A percentile compares a stretch with the other conserved stretches of the same genome.
phyloP scores from a whole-genome alignment of 1,140 invertebrate genomes.

The Trichonephila clavata region DNA sequence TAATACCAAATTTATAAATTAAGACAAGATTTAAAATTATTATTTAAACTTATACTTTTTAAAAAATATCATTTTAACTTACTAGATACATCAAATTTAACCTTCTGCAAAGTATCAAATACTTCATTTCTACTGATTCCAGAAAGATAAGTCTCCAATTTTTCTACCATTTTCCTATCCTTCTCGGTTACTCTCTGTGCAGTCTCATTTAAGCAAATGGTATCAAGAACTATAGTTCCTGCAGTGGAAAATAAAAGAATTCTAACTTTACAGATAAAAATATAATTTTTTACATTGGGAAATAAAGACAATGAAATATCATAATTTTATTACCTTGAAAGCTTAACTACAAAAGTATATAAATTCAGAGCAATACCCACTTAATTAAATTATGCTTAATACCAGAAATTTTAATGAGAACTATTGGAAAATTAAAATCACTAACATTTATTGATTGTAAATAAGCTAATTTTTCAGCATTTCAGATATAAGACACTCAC shows the following conservation, averaged over 20 bases:
- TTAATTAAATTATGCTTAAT: background rate
- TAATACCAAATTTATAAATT: too few relatives aligned
- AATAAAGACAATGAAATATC: too few relatives aligned
- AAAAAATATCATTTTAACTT: background rate
- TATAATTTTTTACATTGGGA: too few relatives aligned
- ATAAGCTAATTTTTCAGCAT: background rate
- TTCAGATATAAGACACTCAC: conserved; percentile 78
- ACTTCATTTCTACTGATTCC: conserved; percentile 80
- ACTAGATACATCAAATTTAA: conserved; percentile 83
- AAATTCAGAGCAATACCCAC: background rate
- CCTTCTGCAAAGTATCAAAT: conserved; percentile 83
- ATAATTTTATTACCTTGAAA: background rate
- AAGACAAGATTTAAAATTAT: too few relatives aligned
- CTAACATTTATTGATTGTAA: background rate
- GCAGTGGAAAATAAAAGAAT: conserved; percentile 25
- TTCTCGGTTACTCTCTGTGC: conserved; percentile 85
- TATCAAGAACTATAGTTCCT: conserved; percentile 90
- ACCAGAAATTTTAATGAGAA: background rate
- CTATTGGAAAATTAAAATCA: background rate
- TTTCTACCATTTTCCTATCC: conserved; percentile 83
- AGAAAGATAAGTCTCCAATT: conserved; percentile 79
- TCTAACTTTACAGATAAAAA: background rate
- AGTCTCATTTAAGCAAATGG: conserved; percentile 85
- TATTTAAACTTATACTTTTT: too few relatives aligned
- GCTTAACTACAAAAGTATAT: background rate